Base-by-base conservation (phyloP, 2,797 vertebrate genomes). In the Pangasius sanitwongsei region DNA sequence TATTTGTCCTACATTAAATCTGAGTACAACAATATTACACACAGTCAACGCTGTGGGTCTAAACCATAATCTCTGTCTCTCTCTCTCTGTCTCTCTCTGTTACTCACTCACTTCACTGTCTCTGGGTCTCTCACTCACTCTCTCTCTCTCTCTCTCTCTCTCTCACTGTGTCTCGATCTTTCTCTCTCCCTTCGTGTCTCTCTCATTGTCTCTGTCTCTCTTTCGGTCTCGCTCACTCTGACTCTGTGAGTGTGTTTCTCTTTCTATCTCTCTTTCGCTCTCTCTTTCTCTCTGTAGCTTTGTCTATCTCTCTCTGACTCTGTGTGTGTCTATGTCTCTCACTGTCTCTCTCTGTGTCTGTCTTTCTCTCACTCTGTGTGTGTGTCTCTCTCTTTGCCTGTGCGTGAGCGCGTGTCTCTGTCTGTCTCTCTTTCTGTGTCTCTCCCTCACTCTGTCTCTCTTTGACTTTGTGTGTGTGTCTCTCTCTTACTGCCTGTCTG, bases 11-110 rank as follows among this genome's bases (percentile, higher is more conserved):
- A 15, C 74, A 75, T 48, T 75, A 28, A 75, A 48, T 6, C 23
- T 28, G 9, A 48, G 23, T 75, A n/a, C 44, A 50, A 13, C 72
- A 41, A 8, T 23, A 74, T 25, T 44, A 75, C 23, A 74, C 34
- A 74, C 37, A 75, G 72, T 75, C 74, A 77, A 28, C 11, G 25
- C 74, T 77, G 74, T 28, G 23, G 70, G 70, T 74, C 70, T 74
- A 44, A 44, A 74, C 74, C 74, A 28, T 6, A 50, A 50, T 34
- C 1, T 48, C 41, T 48, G 1, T 44, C 20, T 48, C 41, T 74
- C 1, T 28, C 41, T 75, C 1, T 72, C 69, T 37, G 34, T 72
- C 16, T 20, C 2, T 6, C 34, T 74, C 69, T 72, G 6, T 70
- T 11, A 4, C 13, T 28, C 20, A 20, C 18, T 9, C 8, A 23